phyloP scores from a whole-genome alignment of 2,888 invertebrate species.

The Tromatobia lineatoria region DNA sequence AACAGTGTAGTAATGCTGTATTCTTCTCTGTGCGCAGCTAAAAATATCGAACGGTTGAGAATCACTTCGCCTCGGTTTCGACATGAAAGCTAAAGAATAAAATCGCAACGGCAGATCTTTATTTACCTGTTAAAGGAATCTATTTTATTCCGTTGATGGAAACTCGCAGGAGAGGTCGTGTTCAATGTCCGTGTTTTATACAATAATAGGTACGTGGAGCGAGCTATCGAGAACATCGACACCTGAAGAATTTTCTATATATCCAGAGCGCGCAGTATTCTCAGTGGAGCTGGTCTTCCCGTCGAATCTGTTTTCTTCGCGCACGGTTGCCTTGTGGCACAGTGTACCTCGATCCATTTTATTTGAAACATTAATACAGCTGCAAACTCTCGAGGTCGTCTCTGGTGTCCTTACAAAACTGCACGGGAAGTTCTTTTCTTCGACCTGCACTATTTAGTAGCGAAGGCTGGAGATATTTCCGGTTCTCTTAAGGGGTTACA shows the following conservation, averaged over 20 bases:
- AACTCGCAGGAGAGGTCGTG: not conserved
- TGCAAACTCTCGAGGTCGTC: not conserved
- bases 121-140: not conserved
- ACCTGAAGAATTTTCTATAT: conserved; percentile 12
- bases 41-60: not conserved
- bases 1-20: not conserved
- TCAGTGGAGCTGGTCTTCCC: not conserved
- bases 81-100: not conserved
- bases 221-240: conserved; percentile 20
- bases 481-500: too few species aligned
- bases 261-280: not conserved
- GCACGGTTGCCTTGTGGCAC: not conserved
- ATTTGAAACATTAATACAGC: conserved; percentile 43
- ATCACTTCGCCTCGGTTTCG: not conserved
- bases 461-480: not conserved
- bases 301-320: not conserved
- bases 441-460: conserved; percentile 26
- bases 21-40: not conserved
- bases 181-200: not conserved
- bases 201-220: conserved; percentile 14
- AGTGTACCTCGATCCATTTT: conserved; percentile 32
- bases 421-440: not conserved
- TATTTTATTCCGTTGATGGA: conserved; percentile 13
- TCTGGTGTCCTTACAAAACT: not conserved
- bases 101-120: not conserved